Evolutionary conservation across 2,113 vertebrate genomes (phyloP).

Genomic region (Lasiurus cinereus): DNA sequence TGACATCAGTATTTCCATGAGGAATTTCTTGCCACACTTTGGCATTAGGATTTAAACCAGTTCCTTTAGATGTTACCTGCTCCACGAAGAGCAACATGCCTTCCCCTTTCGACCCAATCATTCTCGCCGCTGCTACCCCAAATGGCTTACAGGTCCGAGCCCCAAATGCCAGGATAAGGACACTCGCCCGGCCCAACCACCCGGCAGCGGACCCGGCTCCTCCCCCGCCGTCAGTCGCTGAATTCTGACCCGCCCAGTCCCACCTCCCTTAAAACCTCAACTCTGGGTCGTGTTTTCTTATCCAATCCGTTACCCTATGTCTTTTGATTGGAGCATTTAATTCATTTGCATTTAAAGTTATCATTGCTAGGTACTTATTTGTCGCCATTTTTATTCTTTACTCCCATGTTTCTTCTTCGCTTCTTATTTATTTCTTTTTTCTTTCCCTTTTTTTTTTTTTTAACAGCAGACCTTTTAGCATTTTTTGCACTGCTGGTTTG

Average conservation of each 20-base stretch:
- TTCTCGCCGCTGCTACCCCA: constrained; percentile 70
- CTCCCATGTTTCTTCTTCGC: too few relatives aligned
- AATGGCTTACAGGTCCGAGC: constrained; percentile 72
- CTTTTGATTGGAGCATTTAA: too few relatives aligned
- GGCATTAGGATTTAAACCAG: constrained; percentile 98
- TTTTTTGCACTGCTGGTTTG: too few relatives aligned
- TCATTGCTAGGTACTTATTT: too few relatives aligned
- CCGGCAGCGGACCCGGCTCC: constrained; percentile 81
- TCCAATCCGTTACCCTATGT: too few relatives aligned
- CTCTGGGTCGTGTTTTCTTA: too few relatives aligned
- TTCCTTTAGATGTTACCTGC: constrained; percentile 98
- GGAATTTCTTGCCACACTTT: constrained; percentile 99
- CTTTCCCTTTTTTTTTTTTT: too few relatives aligned
- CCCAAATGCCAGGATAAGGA: constrained; percentile 72
- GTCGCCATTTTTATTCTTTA: too few relatives aligned
- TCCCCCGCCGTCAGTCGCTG: constrained; percentile 79
- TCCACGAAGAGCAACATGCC: constrained; percentile 88
- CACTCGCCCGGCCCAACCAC: constrained; percentile 75
- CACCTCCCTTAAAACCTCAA: constrained; percentile 55
- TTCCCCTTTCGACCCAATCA: constrained; percentile 64
- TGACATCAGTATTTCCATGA: constrained; percentile 90
- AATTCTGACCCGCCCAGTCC: constrained; percentile 72
- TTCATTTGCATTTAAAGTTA: too few relatives aligned
- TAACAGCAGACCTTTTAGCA: too few relatives aligned
- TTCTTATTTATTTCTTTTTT: too few relatives aligned